Conservation (phyloP, 2,113 vertebrate genomes). For the Salvelinus fontinalis region DNA sequence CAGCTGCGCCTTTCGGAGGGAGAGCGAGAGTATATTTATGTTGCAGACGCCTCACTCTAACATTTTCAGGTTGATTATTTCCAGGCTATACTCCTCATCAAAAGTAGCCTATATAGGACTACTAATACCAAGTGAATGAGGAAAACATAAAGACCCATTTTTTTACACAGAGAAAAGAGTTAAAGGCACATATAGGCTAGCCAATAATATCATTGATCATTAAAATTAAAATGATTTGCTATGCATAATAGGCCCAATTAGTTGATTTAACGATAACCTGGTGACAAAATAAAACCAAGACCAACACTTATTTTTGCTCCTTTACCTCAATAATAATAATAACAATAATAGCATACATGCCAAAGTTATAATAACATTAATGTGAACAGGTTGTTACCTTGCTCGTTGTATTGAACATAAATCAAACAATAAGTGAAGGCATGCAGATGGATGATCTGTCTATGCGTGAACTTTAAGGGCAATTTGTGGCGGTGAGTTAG, state of each 20-base stretch:
- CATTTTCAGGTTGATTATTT: constrained; percentile 38
- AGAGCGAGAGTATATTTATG: constrained; percentile 56
- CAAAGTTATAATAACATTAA: not conserved
- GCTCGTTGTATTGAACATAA: no score
- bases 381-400: not conserved
- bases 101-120: not conserved
- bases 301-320: no score
- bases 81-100: constrained; percentile 17
- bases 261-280: not conserved
- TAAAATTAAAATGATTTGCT: not conserved
- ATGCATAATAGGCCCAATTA: not conserved
- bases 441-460: no score
- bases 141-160: not conserved
- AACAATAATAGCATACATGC: not conserved
- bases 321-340: not conserved
- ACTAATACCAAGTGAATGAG: not conserved
- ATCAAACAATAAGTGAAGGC: no score
- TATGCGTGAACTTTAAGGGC: not conserved
- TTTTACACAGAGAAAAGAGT: no score
- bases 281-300: not conserved
- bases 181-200: no score
- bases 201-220: no score
- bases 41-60: constrained; percentile 4
- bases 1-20: constrained; percentile 93
- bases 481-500: constrained; percentile 13